Evolutionary conservation across 2,888 invertebrate genomes (phyloP), one percentile per base, ranked within the genome.

Genomic region (Cabera pusaria): DNA sequence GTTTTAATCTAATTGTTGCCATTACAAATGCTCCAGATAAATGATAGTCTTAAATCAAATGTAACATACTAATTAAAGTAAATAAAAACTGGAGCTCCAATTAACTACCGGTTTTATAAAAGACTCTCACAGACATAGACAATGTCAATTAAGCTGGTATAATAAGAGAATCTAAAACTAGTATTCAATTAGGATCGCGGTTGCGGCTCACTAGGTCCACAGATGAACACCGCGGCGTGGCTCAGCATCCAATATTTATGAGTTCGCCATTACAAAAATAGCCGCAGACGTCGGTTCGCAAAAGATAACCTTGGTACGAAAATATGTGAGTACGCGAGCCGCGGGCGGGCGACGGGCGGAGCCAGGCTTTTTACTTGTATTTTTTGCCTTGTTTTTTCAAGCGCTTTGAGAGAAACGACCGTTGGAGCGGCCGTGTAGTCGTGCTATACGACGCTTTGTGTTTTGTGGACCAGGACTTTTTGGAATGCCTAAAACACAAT

Each of bases 291-390:
- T 51, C 48, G 57, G 59, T 52, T 49, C 59, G 71, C 69, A 59
- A 74, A 70, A 70, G 59, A 59, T 65, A 73, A 67, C 74, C 74
- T 74, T 72, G 72, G 63, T 62, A 61, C 60, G 59, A 57, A 69
- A 70, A 70, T 74, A 65, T 65, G 70, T 62, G 61, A 49, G 57
- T 69, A 59, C 55, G 32, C 3, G 14, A 34, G 42, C 17, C 8
- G 41, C 24, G 8, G 34, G 41, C 49, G 45, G 50, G 46, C 46
- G 34, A 35, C 49, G 45, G 50, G 46, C 46, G 34, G 44, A 40
- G 39, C 6, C 42, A 14, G 44, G 40, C 52, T 60, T 64, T 57
- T 60, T 64, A 52, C 45, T 49, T 40, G 14, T 42, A 48, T 59
- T 64, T 64, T 59, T 56, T 59, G 49, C 40, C 45, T 54, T 39